A percentile compares a stretch with the other conserved stretches of the same genome.
Conservation (phyloP, 2,113 vertebrate genomes). For the Myrmophylax atrothorax region DNA sequence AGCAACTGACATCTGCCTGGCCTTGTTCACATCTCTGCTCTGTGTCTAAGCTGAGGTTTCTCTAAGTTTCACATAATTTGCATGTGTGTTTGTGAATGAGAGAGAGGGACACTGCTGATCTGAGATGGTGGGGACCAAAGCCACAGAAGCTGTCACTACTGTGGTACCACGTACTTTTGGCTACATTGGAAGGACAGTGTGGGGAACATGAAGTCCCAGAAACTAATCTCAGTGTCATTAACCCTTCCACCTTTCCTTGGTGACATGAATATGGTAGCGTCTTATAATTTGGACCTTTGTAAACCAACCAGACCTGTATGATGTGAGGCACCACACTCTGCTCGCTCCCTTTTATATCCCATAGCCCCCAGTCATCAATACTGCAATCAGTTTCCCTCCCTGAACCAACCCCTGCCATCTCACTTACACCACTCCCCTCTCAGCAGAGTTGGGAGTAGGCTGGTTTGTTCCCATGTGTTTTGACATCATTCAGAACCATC, state of each 20-base stretch:
- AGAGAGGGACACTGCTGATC: neutral
- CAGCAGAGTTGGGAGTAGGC: neutral
- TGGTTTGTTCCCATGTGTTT: neutral
- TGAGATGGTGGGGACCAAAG: neutral
- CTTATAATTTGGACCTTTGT: neutral
- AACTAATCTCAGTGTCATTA: neutral
- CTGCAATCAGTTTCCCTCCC: neutral
- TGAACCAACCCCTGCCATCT: neutral
- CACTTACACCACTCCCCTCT: neutral
- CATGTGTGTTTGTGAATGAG: neutral
- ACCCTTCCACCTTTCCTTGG: neutral
- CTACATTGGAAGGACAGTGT: fast-evolving
- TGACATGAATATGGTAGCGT: neutral
- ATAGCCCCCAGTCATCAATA: neutral
- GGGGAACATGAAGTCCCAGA: neutral
- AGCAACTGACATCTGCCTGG: neutral
- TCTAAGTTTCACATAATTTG: neutral
- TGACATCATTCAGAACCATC: neutral
- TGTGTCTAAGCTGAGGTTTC: neutral
- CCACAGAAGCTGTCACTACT: neutral
- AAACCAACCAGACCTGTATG: neutral
- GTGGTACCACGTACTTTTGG: fast-evolving
- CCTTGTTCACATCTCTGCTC: neutral
- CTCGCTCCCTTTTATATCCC: neutral
- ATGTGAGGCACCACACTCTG: neutral